phyloP scores from a whole-genome alignment of 2,113 vertebrate species.

The Eolophus roseicapilla region DNA sequence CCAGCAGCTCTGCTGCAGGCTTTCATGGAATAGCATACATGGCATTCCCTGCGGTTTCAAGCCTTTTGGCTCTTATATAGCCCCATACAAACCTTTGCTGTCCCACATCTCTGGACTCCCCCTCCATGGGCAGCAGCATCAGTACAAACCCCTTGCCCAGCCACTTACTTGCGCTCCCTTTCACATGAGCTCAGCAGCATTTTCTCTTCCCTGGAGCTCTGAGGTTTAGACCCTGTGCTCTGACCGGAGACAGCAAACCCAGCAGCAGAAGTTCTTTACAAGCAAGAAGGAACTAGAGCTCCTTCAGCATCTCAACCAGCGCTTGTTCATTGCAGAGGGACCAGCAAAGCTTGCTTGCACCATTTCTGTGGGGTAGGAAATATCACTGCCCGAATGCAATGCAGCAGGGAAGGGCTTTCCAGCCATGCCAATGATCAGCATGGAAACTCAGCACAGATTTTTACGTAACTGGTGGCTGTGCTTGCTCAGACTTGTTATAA shows the following conservation, averaged over 20 bases:
- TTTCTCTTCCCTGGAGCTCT: neutral
- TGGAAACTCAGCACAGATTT: neutral
- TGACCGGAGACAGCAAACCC: neutral
- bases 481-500: neutral
- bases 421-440: neutral
- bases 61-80: neutral
- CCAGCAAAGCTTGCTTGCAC: neutral
- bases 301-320: neutral
- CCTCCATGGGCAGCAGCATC: neutral
- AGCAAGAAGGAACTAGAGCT: neutral
- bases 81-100: neutral
- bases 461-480: neutral
- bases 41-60: neutral
- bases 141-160: neutral
- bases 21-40: neutral
- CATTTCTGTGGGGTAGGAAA: neutral
- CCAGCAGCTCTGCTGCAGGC: neutral
- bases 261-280: neutral
- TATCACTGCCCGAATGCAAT: accelerated
- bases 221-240: neutral
- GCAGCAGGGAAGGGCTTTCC: neutral
- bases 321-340: accelerated
- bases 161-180: neutral
- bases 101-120: neutral
- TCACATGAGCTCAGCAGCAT: neutral